Conservation (phyloP, 2,797 vertebrate genomes). For the Pseudochirops cupreus region DNA sequence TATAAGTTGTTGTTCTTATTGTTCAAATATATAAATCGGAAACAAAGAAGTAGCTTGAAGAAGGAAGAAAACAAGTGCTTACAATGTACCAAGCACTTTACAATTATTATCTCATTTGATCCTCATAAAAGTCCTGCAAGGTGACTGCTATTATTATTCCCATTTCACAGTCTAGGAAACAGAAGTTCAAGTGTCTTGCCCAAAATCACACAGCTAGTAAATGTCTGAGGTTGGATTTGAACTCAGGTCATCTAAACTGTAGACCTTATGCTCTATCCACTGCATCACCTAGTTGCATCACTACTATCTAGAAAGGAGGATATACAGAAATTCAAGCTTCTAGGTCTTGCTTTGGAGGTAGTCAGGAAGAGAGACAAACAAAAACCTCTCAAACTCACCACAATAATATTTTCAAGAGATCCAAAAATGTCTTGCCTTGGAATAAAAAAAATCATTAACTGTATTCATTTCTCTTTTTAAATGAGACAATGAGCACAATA, state of each 20-base stretch:
- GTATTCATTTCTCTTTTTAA: background rate
- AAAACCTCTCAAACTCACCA: background rate
- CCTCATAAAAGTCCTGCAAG: background rate
- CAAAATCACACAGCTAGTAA: background rate
- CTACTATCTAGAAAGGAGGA: background rate
- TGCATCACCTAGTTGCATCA: background rate
- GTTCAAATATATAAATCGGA: background rate
- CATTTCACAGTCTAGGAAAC: background rate
- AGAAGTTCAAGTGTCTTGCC: background rate
- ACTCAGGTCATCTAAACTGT: background rate
- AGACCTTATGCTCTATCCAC: background rate
- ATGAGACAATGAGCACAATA: background rate
- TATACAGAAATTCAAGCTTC: background rate
- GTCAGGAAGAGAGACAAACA: background rate
- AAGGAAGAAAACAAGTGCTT: background rate
- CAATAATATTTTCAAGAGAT: background rate
- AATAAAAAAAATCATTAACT: background rate
- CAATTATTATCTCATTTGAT: background rate
- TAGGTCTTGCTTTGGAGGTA: background rate
- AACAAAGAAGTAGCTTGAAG: background rate
- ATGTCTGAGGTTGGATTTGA: background rate
- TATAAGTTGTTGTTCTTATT: background rate
- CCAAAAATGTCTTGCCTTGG: background rate
- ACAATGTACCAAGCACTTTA: background rate
- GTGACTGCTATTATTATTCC: background rate